Percentiles rank a stretch among this genome's conserved stretches.
phyloP scores from a whole-genome alignment of 2,113 vertebrate genomes.

The Peromyscus californicus region DNA sequence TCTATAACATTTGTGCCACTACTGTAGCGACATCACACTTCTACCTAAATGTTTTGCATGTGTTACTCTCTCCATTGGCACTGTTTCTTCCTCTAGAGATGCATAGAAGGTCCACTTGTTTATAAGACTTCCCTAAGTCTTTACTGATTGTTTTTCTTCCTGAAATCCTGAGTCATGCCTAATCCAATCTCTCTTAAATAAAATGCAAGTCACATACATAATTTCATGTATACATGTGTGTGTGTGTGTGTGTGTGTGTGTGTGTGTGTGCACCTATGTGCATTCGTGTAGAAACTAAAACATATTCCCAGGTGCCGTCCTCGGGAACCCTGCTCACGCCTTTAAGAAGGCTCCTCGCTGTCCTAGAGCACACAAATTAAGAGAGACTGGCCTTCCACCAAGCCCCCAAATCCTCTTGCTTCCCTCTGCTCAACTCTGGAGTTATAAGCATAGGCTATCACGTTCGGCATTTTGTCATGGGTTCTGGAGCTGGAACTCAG shows the following conservation, averaged over 20 bases:
- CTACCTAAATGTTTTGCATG: background rate
- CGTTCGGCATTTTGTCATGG: background rate
- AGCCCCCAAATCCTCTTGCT: background rate
- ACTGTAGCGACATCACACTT: background rate
- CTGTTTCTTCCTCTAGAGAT: background rate
- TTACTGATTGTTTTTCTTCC: background rate
- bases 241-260: background rate
- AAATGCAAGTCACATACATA: background rate
- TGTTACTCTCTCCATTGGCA: background rate
- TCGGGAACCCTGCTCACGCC: background rate
- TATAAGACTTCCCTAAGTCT: background rate
- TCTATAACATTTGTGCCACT: background rate
- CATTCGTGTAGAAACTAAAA: background rate
- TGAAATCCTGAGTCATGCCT: background rate
- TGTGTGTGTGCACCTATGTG: background rate
- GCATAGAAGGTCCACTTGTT: background rate
- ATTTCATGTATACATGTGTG: background rate
- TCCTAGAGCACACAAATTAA: too few species aligned
- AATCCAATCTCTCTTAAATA: background rate
- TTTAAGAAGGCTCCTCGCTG: background rate
- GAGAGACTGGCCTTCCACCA: too few species aligned
- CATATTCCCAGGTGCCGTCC: background rate
- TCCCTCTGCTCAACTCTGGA: background rate
- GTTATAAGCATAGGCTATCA: background rate
- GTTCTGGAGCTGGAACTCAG: background rate